Evolutionary conservation across 2,113 vertebrate species (phyloP), one percentile per base, ranked within the genome.

Genomic region (Xenopus borealis): DNA sequence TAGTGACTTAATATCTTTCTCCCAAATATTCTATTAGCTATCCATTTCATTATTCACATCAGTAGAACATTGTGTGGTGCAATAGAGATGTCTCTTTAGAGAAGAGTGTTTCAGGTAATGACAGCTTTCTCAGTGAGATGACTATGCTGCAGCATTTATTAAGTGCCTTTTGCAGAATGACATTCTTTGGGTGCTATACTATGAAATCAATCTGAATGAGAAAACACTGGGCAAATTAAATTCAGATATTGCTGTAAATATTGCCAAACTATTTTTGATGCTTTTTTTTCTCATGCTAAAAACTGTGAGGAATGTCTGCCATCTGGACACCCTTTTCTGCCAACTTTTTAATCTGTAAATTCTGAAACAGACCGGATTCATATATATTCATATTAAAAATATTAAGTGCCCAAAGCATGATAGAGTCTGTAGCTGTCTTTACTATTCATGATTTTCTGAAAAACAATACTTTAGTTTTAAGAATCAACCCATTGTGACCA

Each of bases 11-110:
- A 77, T 77, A 77, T 77, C 74, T 64, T 66, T 77, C 66, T 70
- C 63, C 74, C 66, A 64, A 70, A 77, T 77, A 77, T 77, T 77
- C 67, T 77, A 77, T 77, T 70, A 70, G 47, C 40, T 63, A 40
- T 57, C 59, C 47, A 69, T 76, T 64, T 77, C 59, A 77, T 77
- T 77, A 69, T 69, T 77, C 74, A 70, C 67, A 64, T 64, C 67
- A 69, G 67, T 52, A 64, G 66, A 63, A 77, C 67, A 53, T 70
- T 77, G 70, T 67, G 64, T 55, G 57, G 59, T 68, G 33, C 33
- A 9, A 40, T 40, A 40, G 33, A 40, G 33, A 6, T 1, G 33
- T 40, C 33, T 40, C 33, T 40, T 40, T 40, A 40, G 33, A 40
- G 74, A 64, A 57, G 47, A n/a, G 67, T 19, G 74, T 70, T 52